Conservation (phyloP, 2,888 invertebrate genomes). For the Chouioia cunea region DNA sequence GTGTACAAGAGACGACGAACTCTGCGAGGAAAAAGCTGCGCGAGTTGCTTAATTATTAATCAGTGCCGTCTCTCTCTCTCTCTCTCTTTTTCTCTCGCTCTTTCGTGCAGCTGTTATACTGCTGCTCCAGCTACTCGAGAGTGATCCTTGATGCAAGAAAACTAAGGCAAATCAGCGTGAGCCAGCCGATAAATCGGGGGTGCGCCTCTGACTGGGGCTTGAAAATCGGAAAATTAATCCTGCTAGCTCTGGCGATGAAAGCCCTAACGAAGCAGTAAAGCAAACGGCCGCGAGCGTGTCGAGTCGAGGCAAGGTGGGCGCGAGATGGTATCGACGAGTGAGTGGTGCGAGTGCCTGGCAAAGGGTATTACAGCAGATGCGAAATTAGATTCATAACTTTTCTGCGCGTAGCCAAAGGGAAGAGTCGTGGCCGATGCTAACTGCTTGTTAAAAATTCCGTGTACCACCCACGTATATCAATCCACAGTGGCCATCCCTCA, state of each 20-base stretch:
- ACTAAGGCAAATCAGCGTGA: constrained; percentile 22
- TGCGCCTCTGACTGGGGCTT: not conserved
- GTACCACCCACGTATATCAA: constrained; percentile 62
- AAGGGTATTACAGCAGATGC: constrained; percentile 58
- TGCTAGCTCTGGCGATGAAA: constrained; percentile 56
- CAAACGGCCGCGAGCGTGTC: constrained; percentile 47
- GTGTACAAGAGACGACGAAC: constrained; percentile 1
- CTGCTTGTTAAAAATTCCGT: constrained; percentile 66
- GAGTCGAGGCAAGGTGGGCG: constrained; percentile 34
- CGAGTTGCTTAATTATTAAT: constrained; percentile 42
- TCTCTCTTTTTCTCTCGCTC: too few relatives aligned
- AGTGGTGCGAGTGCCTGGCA: constrained; percentile 26
- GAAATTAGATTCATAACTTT: constrained; percentile 68
- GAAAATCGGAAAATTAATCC: constrained; percentile 61
- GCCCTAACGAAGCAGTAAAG: constrained; percentile 62
- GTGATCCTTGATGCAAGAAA: constrained; percentile 1
- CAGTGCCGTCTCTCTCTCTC: constrained; percentile 26
- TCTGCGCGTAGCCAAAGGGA: constrained; percentile 62
- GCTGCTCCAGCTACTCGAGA: too few relatives aligned
- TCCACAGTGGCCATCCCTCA: constrained; percentile 50
- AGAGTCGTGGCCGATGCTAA: constrained; percentile 48
- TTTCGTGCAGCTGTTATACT: too few relatives aligned
- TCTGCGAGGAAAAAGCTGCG: constrained; percentile 22
- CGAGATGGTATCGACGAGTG: constrained; percentile 15
- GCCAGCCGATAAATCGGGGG: constrained; percentile 36